Base-by-base conservation (phyloP, 1,140 invertebrate genomes). In the Papilio machaon region DNA sequence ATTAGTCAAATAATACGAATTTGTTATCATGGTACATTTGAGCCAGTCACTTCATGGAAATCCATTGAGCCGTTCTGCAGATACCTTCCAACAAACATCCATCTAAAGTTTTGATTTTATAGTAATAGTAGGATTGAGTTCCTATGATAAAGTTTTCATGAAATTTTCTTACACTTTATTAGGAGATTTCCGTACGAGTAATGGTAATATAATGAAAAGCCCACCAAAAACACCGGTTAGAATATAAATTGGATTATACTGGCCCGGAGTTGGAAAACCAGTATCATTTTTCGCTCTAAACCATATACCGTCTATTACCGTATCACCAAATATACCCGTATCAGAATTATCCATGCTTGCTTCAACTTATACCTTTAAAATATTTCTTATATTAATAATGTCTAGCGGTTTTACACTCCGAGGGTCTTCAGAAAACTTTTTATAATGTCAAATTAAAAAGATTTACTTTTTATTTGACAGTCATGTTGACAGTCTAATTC, bases 121-220 rank as follows among this genome's bases (percentile, higher is more conserved):
- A 30, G 2, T 30, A 1, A 30, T 30, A 30, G 23, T 30, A 30
- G 2, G 23, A 70, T 73, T 38, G 46, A 73, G 10, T 30, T 10
- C 10, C 5, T 80, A 79, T 67, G 17, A 73, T n/a, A 49, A 35
- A 47, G 64, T 80, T 79, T 76, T 73, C 70, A 58, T 52, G 19
- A 70, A 30, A 54, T 75, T 43, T 35, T 80, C 84, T 84, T 80
- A 90, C 91, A 87, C 89, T 52, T 58, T 82, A 60, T 91, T 89
- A 47, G 87, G 88, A 35, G 88, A 88, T 85, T 84, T 86, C 17
- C 81, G 82, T 1, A 90, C 85, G 9, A 90, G 49, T 43, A 89
- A 80, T 8, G 91, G 91, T 60, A 84, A 86, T 43, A 91, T 73
- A 49, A 90, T 81, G 35, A 91, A 85, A 13, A 90, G 73, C 6